These are phyloP conservation scores for Ectropis grisescens DNA, from an alignment of 1,140 invertebrate genomes.

Conservation along the genomic window DNA sequence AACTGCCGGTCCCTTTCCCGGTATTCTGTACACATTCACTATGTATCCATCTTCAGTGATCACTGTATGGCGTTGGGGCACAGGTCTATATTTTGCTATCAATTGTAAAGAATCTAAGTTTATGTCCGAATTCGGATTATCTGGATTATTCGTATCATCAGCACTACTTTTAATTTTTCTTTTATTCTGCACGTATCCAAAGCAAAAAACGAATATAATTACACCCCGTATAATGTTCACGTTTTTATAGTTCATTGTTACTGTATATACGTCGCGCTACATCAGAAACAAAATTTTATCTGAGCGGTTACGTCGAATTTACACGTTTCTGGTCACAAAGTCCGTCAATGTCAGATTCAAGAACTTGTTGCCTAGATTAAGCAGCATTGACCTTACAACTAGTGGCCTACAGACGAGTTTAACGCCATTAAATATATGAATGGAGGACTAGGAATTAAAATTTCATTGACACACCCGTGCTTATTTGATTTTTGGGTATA, in stretches of 20 bases:
- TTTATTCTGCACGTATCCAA: constrained; percentile 8
- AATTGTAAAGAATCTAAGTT: constrained; percentile 33
- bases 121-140: constrained; percentile 15
- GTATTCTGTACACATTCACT: constrained; percentile 35
- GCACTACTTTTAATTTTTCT: constrained; percentile 5
- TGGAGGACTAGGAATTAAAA: too few species aligned
- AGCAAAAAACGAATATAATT: constrained; percentile 11
- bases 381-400: constrained; percentile 2
- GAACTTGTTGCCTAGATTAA: constrained; percentile 1
- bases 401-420: constrained; percentile 1
- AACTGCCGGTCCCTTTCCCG: constrained; percentile 33
- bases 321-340: too few species aligned
- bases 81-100: constrained; percentile 29
- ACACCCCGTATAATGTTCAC: constrained; percentile 7
- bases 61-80: constrained; percentile 25
- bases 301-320: too few species aligned
- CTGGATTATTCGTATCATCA: constrained; percentile 1
- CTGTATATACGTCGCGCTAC: constrained; percentile 23
- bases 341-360: constrained; percentile 14
- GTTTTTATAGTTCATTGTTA: constrained; percentile 14
- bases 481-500: too few species aligned
- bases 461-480: too few species aligned
- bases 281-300: constrained; percentile 9
- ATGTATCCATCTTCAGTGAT: constrained; percentile 44
- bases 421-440: neutral